Conservation (phyloP, 2,113 vertebrate species). For the Haemorhous mexicanus region DNA sequence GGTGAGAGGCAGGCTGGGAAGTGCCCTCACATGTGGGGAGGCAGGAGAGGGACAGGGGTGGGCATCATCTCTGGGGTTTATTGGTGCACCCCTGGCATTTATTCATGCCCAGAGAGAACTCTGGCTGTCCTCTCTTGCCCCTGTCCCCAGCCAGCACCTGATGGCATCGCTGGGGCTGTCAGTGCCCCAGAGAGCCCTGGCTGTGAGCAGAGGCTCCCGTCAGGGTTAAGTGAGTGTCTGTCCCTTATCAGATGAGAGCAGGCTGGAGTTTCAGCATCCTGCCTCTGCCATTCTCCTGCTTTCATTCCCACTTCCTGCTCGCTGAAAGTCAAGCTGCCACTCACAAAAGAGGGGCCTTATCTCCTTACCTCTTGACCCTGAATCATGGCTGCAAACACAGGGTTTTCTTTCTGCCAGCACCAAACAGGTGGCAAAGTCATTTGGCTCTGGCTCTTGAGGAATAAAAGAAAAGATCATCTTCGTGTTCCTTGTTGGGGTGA, state of each 20-base stretch:
- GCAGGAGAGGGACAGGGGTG: background rate
- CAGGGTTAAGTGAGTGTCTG: slow-evolving; percentile 17
- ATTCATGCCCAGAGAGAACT: too few species aligned
- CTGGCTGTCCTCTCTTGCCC: background rate
- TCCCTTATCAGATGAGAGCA: slow-evolving; percentile 83
- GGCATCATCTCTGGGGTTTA: too few species aligned
- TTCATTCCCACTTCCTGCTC: slow-evolving; percentile 85
- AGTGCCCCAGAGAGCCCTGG: background rate
- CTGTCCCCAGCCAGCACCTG: accelerated
- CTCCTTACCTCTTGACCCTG: slow-evolving; percentile 81
- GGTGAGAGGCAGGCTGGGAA: background rate
- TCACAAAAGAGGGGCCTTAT: slow-evolving; percentile 86
- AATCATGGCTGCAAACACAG: slow-evolving; percentile 26
- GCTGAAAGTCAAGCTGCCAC: slow-evolving; percentile 85
- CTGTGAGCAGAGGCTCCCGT: background rate
- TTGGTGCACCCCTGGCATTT: too few species aligned
- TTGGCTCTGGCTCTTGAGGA: background rate
- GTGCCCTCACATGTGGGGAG: background rate
- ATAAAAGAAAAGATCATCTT: background rate
- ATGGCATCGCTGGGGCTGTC: accelerated
- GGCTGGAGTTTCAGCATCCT: slow-evolving; percentile 83
- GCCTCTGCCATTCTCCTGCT: slow-evolving; percentile 75
- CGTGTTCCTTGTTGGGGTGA: accelerated
- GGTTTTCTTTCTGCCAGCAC: slow-evolving; percentile 53
- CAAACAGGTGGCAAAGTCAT: slow-evolving; percentile 70